Base-by-base conservation (phyloP, 2,797 vertebrate species). In the Melanotaenia parkinsoni region DNA sequence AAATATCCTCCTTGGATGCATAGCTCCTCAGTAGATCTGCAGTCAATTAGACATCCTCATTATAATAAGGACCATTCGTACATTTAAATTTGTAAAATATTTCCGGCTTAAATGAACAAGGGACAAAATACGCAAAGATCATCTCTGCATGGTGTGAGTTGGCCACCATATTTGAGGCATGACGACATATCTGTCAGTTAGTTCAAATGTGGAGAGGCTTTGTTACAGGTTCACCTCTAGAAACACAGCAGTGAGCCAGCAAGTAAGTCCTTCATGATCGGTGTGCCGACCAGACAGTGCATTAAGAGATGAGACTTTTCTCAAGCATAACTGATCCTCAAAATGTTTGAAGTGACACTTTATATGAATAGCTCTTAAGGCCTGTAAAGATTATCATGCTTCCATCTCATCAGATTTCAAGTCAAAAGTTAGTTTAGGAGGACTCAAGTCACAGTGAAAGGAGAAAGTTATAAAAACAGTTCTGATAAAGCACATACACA, bases 171-270 rank as follows among this genome's bases (percentile, higher is more conserved):
- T 37, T 26, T 50, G 37, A 70, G 70, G 32, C 47, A 32, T 62
- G 62, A 50, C 6, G 13, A 54, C 54, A 77, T 78, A 40, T 66
- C 62, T 75, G 63, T 71, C 69, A 58, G 61, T 74, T 66, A 63
- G 60, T 76, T 70, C 59, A 6, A 35, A 68, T 59, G 40, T 56
- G 30, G 54, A 76, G 56, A 33, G 28, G 63, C 26, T 70, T 76
- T 63, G 50, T 70, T 57, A 66, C 60, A 86, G 85, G 85, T 74
- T 78, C 76, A 63, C 58, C 63, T 83, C 85, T 68, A 87, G 83
- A 84, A 63, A 63, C 53, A 45, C 72, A 80, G 79, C 77, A 74
- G 71, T 80, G 72, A 75, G 72, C 67, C 86, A 82, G 53, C 56
- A 67, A 80, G 63, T 30, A 30, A 73, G 54, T 77, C 72, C 58